Evolutionary conservation across 1,140 invertebrate species (phyloP), one percentile per base, ranked within the genome.

Genomic region (Rhyzopertha dominica): DNA sequence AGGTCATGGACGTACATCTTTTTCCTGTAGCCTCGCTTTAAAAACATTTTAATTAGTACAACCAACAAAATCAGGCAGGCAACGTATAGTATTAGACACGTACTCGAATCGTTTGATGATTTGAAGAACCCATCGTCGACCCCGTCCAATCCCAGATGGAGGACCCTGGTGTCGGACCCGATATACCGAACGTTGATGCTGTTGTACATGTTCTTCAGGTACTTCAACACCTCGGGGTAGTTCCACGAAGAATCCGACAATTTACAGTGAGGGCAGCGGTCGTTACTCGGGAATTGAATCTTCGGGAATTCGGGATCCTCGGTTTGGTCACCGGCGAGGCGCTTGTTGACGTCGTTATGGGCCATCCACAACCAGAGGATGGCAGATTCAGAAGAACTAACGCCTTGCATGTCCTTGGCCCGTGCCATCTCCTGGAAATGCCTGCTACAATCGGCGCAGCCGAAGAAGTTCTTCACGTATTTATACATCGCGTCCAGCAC

Each of bases 331-430:
- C 88, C 85, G 20, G 84, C 75, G 10, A 98, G 67, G 50, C 95
- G 77, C 48, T 83, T 71, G 65, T 99, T 99, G 0, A 93, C 94
- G 67, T 84, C 80, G 69, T 98, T 98, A 62, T 99, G 95, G 1
- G 90, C 85, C 39, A 75, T 74, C 96, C 96, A 99, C 2, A 99
- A 67, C 92, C 94, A 99, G 5, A 98, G 58, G 1, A 97, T 79
- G 13, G 82, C 77, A 31, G 91, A 85, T 35, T 87, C 76, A 45
- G 77, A 73, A 29, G 74, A 77, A 16, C 72, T 68, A 0, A 94
- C 80, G 46, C 82, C 76, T 48, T 76, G 76, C 39, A 87, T 73
- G 53, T 83, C 75, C 36, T 81, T 77, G 52, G 70, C 65, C 17
- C 74, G 60, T 19, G 87, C 80, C 87, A 94, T 94, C 49, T 74